These are phyloP conservation scores for Palythoa caribaeorum DNA, from an alignment of 92 coral and sea anemone species.

Conservation along the genomic window DNA sequence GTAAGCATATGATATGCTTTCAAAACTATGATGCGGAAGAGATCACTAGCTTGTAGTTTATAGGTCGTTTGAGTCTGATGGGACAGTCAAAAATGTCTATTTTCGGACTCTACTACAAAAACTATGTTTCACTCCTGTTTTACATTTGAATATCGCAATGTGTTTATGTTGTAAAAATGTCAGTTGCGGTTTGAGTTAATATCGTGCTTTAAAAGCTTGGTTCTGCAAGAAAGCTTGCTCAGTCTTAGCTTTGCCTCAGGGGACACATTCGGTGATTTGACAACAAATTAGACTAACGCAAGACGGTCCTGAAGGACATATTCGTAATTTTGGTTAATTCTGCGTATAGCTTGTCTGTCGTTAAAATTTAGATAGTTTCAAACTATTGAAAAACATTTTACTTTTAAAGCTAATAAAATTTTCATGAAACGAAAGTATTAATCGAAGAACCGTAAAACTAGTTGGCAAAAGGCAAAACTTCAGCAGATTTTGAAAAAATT, in stretches of 20 bases:
- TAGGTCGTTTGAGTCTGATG: neutral
- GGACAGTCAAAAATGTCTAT: neutral
- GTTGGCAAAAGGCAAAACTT: neutral
- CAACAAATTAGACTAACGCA: neutral
- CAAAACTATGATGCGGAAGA: neutral
- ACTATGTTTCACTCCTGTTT: neutral
- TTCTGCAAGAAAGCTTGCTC: neutral
- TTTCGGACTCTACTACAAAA: neutral
- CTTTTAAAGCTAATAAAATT: neutral
- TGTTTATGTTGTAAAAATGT: neutral
- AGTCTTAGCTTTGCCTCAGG: neutral
- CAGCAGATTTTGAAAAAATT: neutral
- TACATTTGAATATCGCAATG: neutral
- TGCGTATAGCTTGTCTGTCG: neutral
- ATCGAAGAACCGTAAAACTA: neutral
- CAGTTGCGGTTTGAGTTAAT: neutral
- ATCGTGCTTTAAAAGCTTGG: neutral
- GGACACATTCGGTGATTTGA: neutral
- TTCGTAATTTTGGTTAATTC: neutral
- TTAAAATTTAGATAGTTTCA: neutral
- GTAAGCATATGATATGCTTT: neutral
- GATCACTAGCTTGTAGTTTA: neutral
- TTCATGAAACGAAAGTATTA: constrained; percentile 1
- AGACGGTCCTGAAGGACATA: neutral
- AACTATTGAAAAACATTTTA: neutral